Conservation (phyloP, 2,888 invertebrate species). For the Chloroclysta siterata region DNA sequence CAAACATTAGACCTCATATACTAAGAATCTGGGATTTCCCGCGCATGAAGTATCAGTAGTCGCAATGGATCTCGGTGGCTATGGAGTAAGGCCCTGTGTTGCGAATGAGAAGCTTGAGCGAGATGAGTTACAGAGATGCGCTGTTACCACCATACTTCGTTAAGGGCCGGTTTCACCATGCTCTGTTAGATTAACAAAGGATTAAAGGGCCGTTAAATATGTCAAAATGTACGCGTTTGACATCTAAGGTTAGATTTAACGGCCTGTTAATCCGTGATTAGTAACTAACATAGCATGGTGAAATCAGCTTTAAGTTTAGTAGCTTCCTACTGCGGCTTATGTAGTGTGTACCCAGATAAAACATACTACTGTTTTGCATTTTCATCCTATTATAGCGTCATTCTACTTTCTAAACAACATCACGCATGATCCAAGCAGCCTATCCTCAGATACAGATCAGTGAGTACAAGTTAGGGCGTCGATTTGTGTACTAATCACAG, state of each 20-base stretch:
- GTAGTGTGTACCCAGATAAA: background rate
- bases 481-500: background rate
- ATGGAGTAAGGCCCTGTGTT: background rate
- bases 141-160: too few relatives aligned
- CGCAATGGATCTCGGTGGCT: background rate
- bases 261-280: too few relatives aligned
- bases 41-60: background rate
- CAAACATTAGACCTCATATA: background rate
- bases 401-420: background rate
- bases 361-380: background rate
- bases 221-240: too few relatives aligned
- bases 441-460: constrained; percentile 12
- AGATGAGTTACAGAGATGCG: background rate
- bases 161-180: too few relatives aligned
- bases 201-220: too few relatives aligned
- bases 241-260: too few relatives aligned
- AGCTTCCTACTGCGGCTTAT: background rate
- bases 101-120: background rate
- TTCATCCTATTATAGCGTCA: background rate
- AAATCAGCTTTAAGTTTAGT: too few relatives aligned
- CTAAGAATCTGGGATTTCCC: background rate
- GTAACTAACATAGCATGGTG: too few relatives aligned
- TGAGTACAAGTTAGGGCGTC: background rate
- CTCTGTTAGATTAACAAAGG: too few relatives aligned
- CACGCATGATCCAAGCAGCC: background rate